Evolutionary conservation across 2,888 invertebrate genomes (phyloP).

Genomic region (Cephus pulcher): DNA sequence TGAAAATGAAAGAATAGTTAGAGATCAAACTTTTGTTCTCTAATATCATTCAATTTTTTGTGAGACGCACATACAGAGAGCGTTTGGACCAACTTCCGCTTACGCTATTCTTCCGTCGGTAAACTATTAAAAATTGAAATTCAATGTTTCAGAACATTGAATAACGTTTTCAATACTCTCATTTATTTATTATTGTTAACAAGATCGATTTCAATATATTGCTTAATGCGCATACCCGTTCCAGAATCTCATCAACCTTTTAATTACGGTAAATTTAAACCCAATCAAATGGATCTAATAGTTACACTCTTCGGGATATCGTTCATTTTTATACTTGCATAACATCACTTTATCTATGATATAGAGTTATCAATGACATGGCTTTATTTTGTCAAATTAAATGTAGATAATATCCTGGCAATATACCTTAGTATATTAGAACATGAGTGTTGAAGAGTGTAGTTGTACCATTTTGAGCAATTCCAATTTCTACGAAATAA

Average conservation of each 20-base stretch:
- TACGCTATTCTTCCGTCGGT: neutral
- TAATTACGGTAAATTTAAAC: neutral
- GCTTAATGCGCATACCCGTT: neutral
- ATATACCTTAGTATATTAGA: neutral
- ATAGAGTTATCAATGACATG: neutral
- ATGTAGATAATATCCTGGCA: neutral
- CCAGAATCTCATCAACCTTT: neutral
- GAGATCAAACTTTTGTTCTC: neutral
- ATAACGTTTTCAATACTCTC: neutral
- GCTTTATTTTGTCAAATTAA: neutral
- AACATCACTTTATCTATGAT: neutral
- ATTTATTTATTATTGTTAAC: neutral
- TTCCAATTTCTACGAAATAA: slow-evolving; percentile 56
- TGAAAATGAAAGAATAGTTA: neutral
- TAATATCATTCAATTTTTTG: neutral
- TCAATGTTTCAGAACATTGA: neutral
- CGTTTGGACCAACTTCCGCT: neutral
- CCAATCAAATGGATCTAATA: neutral
- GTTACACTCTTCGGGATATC: slow-evolving; percentile 18
- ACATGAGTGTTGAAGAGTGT: slow-evolving; percentile 37
- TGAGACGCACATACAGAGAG: neutral
- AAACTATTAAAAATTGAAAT: neutral
- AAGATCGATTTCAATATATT: neutral
- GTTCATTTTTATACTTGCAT: slow-evolving; percentile 4
- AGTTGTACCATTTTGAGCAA: slow-evolving; percentile 44